Evolutionary conservation across 2,113 vertebrate genomes (phyloP), one percentile per base, ranked within the genome.

Genomic region (Mustelus asterias): DNA sequence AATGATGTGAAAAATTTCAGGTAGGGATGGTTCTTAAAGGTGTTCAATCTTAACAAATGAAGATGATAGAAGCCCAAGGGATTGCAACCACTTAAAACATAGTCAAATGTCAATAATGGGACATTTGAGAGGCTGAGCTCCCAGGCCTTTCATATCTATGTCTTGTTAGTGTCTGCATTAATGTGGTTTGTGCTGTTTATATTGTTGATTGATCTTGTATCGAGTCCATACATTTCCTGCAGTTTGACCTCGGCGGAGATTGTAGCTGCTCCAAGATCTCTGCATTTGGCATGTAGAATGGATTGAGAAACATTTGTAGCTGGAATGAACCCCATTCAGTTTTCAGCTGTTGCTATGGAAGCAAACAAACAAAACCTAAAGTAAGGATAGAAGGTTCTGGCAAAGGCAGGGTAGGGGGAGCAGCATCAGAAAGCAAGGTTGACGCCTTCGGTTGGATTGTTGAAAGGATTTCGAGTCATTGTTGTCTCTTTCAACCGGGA

Each of bases 351-450:
- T 37, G 60, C 58, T 65, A 14, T 63, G 58, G 8, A 22, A 33
- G n/a, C 58, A 33, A 65, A 58, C 14, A 63, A 92, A 65, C 58
- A 63, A 92, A 92, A 63, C 58, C 88, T 58, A n/a, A 92, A 92
- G 33, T 92, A 92, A 92, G 63, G 63, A 65, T 92, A 92, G 89
- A 92, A 92, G 29, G 29, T 92, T 92, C 89, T 65, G 58, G 89
- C 60, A 92, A 92, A 92, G 13, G 13, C 29, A 18, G 58, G 63
- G 58, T 9, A 37, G n/a, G 60, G 60, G 58, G 58, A 92, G 60
- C 33, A 5, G 58, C 89, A 63, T 92, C 58, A n/a, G 18, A 20
- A 18, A 65, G 58, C 14, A 29, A 37, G 58, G 16, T 22, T 18
- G 20, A 92, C n/a, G 16, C 3, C 33, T 92, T 33, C 4, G 7